These are phyloP conservation scores for Sminthurides bifidus DNA, from an alignment of 1,140 invertebrate species.

Conservation along the genomic window DNA sequence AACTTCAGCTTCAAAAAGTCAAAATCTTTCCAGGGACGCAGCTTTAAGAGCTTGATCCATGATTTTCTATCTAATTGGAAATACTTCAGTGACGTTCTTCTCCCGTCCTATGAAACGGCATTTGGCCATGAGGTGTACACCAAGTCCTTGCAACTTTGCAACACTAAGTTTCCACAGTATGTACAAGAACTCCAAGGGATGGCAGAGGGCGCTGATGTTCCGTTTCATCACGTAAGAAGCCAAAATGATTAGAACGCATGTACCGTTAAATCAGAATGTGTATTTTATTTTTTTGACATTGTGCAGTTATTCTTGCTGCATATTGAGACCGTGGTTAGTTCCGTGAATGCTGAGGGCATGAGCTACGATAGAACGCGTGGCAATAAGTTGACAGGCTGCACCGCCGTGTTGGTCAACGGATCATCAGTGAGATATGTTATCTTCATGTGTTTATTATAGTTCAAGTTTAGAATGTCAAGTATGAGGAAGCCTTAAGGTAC, in stretches of 20 bases:
- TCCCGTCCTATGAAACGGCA: conserved; percentile 55
- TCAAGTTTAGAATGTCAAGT: not conserved
- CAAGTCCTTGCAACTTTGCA: conserved; percentile 52
- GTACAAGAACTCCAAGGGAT: conserved; percentile 66
- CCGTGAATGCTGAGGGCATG: conserved; percentile 38
- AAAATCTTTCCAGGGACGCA: conserved; percentile 53
- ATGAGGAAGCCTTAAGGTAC: not conserved
- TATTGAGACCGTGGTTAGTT: conserved; percentile 53
- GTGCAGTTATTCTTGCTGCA: conserved; percentile 66
- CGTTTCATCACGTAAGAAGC: conserved; percentile 58
- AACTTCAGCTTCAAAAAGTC: not conserved
- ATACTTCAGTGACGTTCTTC: conserved; percentile 52
- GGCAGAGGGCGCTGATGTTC: conserved; percentile 67
- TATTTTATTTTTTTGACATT: not conserved
- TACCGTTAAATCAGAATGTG: not conserved
- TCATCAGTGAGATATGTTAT: not conserved
- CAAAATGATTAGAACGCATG: not conserved
- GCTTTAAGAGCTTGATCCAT: conserved; percentile 58
- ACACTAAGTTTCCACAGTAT: conserved; percentile 64
- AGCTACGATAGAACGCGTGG: not conserved
- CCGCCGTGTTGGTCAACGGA: conserved; percentile 58
- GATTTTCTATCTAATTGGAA: conserved; percentile 50
- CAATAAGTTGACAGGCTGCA: conserved; percentile 58
- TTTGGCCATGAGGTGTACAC: conserved; percentile 58
- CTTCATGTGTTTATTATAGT: not conserved